Base-by-base conservation (phyloP, 2,888 invertebrate species). In the Andricus quercusramuli region DNA sequence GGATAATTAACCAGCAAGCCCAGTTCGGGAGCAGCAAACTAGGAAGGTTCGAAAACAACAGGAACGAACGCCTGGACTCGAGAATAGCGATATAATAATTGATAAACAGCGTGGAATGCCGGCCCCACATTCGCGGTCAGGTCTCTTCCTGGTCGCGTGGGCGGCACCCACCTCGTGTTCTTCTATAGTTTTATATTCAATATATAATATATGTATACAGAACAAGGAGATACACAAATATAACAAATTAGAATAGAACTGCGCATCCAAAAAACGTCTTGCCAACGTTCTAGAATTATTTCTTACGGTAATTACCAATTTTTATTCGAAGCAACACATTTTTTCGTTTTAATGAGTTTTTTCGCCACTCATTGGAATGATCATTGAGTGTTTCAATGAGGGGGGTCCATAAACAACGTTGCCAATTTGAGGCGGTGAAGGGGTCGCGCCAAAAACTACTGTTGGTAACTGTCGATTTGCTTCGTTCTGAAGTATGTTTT, bases 61-160 rank as follows among this genome's bases (percentile, higher is more conserved):
- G 77, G 76, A 64, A 29, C 59, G 67, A 80, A 76, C 47, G 68
- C 25, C 76, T 44, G 62, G 68, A 56, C 70, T 59, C 74, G 68
- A 77, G 79, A 79, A 82, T 77, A 77, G 84, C 83, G 84, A 86
- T 83, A 85, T 85, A 84, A 86, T 86, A 88, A 88, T 88, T 86
- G 87, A 88, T 88, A 88, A 88, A 86, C 88, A 86, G 86, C 85
- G 86, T 84, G 87, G 86, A 85, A 85, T 86, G 85, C 81, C 62
- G 83, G 82, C 84, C 79, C 80, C 76, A 79, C 79, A 76, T 82
- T 82, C 79, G 77, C 32, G 44, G 78, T 74, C 80, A 74, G 59
- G 80, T 82, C 80, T 80, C 85, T 87, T 88, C 88, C 86, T 87
- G 86, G 84, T 87, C 83, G 84, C 82, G 88, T 87, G 87, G 88